Evolutionary conservation across 1,140 invertebrate genomes (phyloP).

Genomic region (Drosophila hydei): DNA sequence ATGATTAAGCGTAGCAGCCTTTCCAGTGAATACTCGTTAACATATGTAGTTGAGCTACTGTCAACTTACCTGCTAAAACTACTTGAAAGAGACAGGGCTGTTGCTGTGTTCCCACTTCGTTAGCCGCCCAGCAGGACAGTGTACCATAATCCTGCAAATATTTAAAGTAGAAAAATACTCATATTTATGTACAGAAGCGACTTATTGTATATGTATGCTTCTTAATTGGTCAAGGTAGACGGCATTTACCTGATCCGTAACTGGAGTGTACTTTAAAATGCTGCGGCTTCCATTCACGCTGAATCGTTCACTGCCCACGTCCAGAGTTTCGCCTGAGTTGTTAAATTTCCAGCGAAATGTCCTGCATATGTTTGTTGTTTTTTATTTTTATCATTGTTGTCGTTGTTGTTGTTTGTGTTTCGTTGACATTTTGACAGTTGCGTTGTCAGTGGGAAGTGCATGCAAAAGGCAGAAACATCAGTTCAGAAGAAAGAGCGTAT

Average conservation of each 20-base stretch:
- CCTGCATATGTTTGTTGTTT: constrained; percentile 65
- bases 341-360: constrained; percentile 96
- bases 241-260: constrained; percentile 85
- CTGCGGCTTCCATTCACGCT: constrained; percentile 88
- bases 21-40: constrained; percentile 1
- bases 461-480: constrained; percentile 54
- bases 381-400: constrained; percentile 19
- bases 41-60: neutral
- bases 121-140: constrained; percentile 91
- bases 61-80: constrained; percentile 87
- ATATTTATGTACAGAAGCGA: neutral
- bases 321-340: constrained; percentile 92
- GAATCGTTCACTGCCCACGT: constrained; percentile 90
- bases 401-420: constrained; percentile 55
- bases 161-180: constrained; percentile 9
- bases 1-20: neutral
- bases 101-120: constrained; percentile 89
- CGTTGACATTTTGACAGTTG: constrained; percentile 76
- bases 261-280: constrained; percentile 89
- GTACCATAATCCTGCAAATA: constrained; percentile 88
- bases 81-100: constrained; percentile 92
- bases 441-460: constrained; percentile 47
- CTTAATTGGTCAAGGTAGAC: constrained; percentile 28
- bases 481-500: constrained; percentile 21
- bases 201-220: neutral